Conservation (phyloP, 1,140 invertebrate genomes). For the Bombyx mandarina region DNA sequence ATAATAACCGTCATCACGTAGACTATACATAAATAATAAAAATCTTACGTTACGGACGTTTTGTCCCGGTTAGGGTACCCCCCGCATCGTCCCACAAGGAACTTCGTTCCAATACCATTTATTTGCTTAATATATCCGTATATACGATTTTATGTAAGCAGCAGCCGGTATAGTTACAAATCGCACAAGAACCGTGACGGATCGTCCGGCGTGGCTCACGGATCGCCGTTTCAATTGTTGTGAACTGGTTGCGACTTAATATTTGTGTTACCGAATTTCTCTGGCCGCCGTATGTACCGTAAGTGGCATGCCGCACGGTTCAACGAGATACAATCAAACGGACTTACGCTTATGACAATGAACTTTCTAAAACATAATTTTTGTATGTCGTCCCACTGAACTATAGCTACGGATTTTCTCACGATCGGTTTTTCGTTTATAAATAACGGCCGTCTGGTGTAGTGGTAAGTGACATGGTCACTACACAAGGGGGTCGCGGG, state of each 20-base stretch:
- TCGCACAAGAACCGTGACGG: constrained; percentile 29
- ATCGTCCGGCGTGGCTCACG: constrained; percentile 36
- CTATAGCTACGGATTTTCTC: constrained; percentile 1
- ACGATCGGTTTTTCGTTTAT: constrained; percentile 1
- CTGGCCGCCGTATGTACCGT: constrained; percentile 39
- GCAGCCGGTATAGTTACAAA: neutral
- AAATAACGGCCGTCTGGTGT: too few species aligned
- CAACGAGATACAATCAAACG: constrained; percentile 43
- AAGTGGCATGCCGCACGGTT: constrained; percentile 41
- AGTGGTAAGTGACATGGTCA: too few species aligned
- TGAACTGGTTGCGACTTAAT: constrained; percentile 34
- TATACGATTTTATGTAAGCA: too few species aligned
- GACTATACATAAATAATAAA: too few species aligned
- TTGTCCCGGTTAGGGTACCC: too few species aligned
- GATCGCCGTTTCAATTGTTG: constrained; percentile 42
- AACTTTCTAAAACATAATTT: constrained; percentile 45
- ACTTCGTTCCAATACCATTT: too few species aligned
- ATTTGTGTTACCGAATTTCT: constrained; percentile 44
- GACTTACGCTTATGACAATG: constrained; percentile 32
- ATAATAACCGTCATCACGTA: too few species aligned
- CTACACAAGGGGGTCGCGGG: too few species aligned
- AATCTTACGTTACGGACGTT: too few species aligned
- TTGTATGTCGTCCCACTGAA: constrained; percentile 5
- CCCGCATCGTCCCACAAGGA: too few species aligned
- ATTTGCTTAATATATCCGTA: too few species aligned